A percentile compares a stretch with the other conserved stretches of the same genome.
These are phyloP conservation scores for Menidia menidia DNA, from an alignment of 2,797 vertebrate species.

Conservation along the genomic window DNA sequence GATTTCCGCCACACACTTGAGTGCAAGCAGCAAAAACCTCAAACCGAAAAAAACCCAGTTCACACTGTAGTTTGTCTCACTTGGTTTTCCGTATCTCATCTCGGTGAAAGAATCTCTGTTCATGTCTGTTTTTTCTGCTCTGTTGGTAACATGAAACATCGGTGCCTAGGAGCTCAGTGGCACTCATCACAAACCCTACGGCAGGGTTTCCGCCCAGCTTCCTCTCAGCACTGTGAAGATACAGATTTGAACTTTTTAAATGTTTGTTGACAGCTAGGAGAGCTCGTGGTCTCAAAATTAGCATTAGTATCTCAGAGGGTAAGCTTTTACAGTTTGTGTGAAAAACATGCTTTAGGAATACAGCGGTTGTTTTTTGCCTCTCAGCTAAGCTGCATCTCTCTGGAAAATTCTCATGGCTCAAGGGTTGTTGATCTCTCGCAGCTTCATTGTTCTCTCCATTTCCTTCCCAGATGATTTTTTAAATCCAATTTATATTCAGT, in stretches of 20 bases:
- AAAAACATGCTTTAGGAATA: slow-evolving; percentile 20
- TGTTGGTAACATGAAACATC: too few relatives aligned
- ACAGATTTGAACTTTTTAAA: slow-evolving; percentile 29
- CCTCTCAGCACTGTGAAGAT: slow-evolving; percentile 34
- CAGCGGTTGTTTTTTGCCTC: slow-evolving; percentile 5
- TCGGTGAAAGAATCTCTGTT: too few relatives aligned
- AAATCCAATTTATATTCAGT: neutral
- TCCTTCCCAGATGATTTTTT: neutral
- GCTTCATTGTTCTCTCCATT: slow-evolving; percentile 9
- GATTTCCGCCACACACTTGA: too few relatives aligned
- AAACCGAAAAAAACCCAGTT: too few relatives aligned
- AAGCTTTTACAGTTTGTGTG: slow-evolving; percentile 22
- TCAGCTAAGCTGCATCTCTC: slow-evolving; percentile 1
- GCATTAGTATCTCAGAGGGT: slow-evolving; percentile 19
- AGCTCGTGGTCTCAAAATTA: slow-evolving; percentile 23
- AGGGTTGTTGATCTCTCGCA: neutral
- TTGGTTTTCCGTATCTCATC: too few relatives aligned
- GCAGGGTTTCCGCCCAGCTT: neutral
- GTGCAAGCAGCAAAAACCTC: too few relatives aligned
- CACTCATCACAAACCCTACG: neutral
- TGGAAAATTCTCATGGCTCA: slow-evolving; percentile 2
- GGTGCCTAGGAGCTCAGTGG: slow-evolving; percentile 17
- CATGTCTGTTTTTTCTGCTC: neutral
- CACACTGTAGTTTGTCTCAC: too few relatives aligned
- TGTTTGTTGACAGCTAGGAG: slow-evolving; percentile 33